Base-by-base conservation (phyloP, 2,797 vertebrate genomes). In the Nannoperca obscura region DNA sequence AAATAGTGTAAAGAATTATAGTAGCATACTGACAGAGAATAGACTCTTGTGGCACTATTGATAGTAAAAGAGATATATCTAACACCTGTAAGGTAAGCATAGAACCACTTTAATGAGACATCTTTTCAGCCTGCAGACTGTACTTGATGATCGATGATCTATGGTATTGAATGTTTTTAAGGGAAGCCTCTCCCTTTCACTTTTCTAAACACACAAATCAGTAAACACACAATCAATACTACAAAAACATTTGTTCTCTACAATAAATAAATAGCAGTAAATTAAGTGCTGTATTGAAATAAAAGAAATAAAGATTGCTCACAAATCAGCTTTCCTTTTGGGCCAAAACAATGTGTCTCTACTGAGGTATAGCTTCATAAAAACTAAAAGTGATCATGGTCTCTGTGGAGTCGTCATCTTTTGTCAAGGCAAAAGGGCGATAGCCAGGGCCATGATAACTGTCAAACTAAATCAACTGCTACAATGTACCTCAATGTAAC, bases 291-390 rank as follows among this genome's bases (percentile, higher is more conserved):
- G 32, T 15, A 52, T 27, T 61, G 11, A 58, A 81, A 81, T 81
- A 63, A 63, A 84, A 2, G 5, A 77, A 76, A 81, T 64, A 74
- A 72, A 47, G 44, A 74, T n/a, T 74, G 60, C 76, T 79, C 62
- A 82, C 75, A 70, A 46, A 65, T 68, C 58, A 36, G 42, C 24
- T 69, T 83, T 58, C 38, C 70, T 77, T 70, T 68, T 71, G 70
- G 72, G 65, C 66, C 68, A 76, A 78, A 87, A 82, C 65, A 74
- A 50, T 46, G 65, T 34, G 22, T 66, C 22, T 72, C 54, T 7
- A 40, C 40, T 7, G 20, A 66, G 14, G 40, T 38, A 78, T 62
- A 62, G 55, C 61, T 68, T 71, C 32, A 70, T 61, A 59, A 44
- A 32, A 57, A 58, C 2, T 10, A 22, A n/a, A 11, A 60, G 22